A percentile compares a stretch with the other conserved stretches of the same genome.
Evolutionary conservation across 2,797 vertebrate genomes (phyloP).

Genomic region (Mastacembelus armatus): DNA sequence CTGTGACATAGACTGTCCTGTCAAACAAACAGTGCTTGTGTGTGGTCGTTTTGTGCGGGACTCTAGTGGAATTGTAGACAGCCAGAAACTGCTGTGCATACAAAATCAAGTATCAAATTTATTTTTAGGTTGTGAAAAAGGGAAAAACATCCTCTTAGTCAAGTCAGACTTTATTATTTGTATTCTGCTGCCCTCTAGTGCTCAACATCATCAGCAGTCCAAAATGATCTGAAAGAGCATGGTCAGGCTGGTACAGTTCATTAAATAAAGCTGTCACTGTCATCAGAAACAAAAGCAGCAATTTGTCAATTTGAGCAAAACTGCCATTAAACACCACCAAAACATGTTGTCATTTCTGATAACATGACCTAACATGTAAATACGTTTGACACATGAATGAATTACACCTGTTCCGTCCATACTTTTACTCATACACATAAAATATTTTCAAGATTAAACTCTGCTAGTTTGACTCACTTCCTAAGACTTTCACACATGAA

Average conservation of each 20-base stretch:
- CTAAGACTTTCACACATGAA: neutral
- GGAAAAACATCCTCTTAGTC: neutral
- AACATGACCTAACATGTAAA: neutral
- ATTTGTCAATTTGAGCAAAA: neutral
- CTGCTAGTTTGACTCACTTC: neutral
- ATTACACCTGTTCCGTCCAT: neutral
- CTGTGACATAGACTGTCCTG: no score
- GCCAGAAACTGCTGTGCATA: no score
- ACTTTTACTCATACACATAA: no score
- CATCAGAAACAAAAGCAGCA: neutral
- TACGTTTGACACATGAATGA: neutral
- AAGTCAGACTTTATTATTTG: slow-evolving; percentile 29
- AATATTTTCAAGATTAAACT: neutral
- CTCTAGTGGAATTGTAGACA: no score
- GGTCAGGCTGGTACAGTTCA: neutral
- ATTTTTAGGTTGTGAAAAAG: neutral
- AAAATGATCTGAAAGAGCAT: neutral
- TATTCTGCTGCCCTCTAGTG: slow-evolving; percentile 78
- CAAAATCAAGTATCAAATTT: neutral
- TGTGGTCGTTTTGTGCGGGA: neutral
- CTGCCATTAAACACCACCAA: neutral
- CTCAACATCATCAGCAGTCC: slow-evolving; percentile 3
- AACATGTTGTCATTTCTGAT: neutral
- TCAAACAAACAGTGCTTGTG: no score
- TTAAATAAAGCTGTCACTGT: neutral